Base-by-base conservation (phyloP, 2,888 invertebrate genomes). In the Eupeodes luniger region DNA sequence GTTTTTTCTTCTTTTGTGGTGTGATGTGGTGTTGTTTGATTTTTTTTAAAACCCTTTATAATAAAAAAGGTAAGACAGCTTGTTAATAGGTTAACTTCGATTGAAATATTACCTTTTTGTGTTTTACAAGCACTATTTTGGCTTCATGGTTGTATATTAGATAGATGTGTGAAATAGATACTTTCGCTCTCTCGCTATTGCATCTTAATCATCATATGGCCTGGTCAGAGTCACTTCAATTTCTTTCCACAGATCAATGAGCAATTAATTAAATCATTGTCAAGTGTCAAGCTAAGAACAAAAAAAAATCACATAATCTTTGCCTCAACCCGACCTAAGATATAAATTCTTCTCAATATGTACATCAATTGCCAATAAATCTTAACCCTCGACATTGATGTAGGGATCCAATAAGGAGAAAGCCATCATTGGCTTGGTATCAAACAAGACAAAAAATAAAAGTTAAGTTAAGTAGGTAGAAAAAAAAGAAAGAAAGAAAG, bases 201-300 rank as follows among this genome's bases (percentile, higher is more conserved):
- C 14, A 12, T 9, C 34, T 36, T 16, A n/a, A n/a, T 67, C 69
- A 69, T 69, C 69, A 69, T 69, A 49, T 69, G 40, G 40, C 4
- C 40, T 7, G 69, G 69, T 53, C n/a, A 44, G 44, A 6, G 12
- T 49, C 14, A 59, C n/a, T 16, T 67, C 27, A 47, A 49, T 47
- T 59, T 36, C 53, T 72, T 44, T 36, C 11, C 44, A 47, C 57
- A 70, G 64, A 61, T 59, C 81, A 62, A 34, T 77, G 74, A 62
- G 40, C 72, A 72, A 81, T 81, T 81, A 81, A 85, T 85, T 74
- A 67, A 74, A 62, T 59, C 77, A 72, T 51, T 81, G 62, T 80
- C 62, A 77, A 81, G 61, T 47, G 59, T 27, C n/a, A 5, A 9
- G 4, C 19, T 34, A 66, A 62, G 16, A 40, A 40, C 11, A 34